phyloP scores from a whole-genome alignment of 2,113 vertebrate species.

The Stercorarius parasiticus region DNA sequence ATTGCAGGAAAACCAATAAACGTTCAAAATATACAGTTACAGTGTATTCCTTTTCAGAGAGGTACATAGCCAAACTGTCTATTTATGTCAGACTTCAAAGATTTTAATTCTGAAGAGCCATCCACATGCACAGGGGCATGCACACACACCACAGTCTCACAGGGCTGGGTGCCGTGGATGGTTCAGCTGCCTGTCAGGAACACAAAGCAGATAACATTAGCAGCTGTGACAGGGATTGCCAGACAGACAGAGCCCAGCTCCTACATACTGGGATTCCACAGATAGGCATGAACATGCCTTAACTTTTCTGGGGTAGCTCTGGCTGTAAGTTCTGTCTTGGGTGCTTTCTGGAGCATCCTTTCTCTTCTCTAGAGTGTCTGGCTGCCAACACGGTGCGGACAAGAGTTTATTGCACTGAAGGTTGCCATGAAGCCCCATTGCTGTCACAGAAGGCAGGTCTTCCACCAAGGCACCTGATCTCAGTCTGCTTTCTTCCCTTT shows the following conservation, averaged over 20 bases:
- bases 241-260: background rate
- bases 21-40: background rate
- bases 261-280: background rate
- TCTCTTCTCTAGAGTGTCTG: background rate
- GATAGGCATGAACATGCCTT: too few species aligned
- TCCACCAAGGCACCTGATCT: background rate
- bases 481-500: background rate
- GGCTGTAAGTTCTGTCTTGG: background rate
- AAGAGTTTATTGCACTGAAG: background rate
- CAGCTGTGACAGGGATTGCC: background rate
- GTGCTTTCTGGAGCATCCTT: background rate
- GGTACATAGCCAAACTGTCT: background rate
- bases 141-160: rapidly evolving
- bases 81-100: background rate
- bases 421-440: background rate
- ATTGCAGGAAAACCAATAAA: background rate
- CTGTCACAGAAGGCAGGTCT: background rate
- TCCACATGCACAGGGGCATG: rapidly evolving
- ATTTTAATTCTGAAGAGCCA: background rate
- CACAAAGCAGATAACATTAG: background rate
- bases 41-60: background rate
- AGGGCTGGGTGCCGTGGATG: background rate
- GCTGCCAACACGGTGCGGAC: rapidly evolving
- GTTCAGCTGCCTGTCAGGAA: background rate
- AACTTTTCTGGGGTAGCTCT: background rate